phyloP scores from a whole-genome alignment of 1,140 invertebrate species.

The Hyles vespertilio region DNA sequence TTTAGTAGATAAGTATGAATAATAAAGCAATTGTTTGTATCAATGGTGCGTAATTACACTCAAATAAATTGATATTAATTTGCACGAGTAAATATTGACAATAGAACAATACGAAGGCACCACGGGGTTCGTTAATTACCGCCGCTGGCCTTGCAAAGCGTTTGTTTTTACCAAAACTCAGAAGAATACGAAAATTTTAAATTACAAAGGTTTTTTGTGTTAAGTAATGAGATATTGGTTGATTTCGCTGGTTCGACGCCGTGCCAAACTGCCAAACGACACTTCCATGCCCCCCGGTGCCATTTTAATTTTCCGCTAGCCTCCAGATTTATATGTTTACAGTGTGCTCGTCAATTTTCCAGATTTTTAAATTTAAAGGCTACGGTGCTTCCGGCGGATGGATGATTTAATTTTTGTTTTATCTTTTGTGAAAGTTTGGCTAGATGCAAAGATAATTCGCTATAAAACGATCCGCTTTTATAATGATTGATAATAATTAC shows the following conservation, averaged over 20 bases:
- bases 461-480: too few relatives aligned
- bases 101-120: too few relatives aligned
- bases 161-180: too few relatives aligned
- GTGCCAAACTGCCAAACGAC: conserved; percentile 28
- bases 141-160: too few relatives aligned
- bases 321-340: conserved; percentile 69
- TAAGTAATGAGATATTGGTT: conserved; percentile 39
- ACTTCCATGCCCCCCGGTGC: conserved; percentile 40
- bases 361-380: conserved; percentile 66
- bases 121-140: too few relatives aligned
- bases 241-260: conserved; percentile 31
- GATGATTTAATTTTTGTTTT: conserved; percentile 45
- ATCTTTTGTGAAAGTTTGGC: conserved; percentile 20
- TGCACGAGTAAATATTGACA: too few relatives aligned
- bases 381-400: conserved; percentile 48
- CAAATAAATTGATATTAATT: too few relatives aligned
- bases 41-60: too few relatives aligned
- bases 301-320: conserved; percentile 70
- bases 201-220: conserved; percentile 20
- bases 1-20: too few relatives aligned
- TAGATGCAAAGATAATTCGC: too few relatives aligned
- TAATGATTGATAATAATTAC: too few relatives aligned
- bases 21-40: too few relatives aligned
- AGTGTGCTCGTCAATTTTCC: conserved; percentile 60
- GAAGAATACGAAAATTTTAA: conserved; percentile 1